Evolutionary conservation across 2,113 vertebrate species (phyloP).

Genomic region (Chlorocebus sabaeus): DNA sequence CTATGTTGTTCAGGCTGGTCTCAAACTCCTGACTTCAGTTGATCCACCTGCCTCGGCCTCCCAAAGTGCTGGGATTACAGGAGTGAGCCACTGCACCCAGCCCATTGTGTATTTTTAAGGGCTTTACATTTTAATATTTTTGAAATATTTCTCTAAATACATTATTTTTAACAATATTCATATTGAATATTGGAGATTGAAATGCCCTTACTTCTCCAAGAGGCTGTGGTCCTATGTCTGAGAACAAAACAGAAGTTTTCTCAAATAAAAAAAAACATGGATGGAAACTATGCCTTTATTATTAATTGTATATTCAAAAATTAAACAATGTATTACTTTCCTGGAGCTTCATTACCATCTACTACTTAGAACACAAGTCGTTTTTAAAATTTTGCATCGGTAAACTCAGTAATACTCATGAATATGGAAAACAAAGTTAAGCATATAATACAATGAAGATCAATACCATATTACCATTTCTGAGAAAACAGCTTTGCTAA

Average conservation of each 20-base stretch:
- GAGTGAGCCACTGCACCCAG: no score
- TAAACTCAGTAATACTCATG: neutral
- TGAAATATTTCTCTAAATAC: neutral
- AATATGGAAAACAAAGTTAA: constrained; percentile 14
- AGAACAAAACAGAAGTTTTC: neutral
- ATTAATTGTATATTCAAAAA: neutral
- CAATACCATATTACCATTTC: constrained; percentile 45
- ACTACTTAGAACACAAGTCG: neutral
- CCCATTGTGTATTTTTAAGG: neutral
- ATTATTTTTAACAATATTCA: neutral
- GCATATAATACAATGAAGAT: neutral
- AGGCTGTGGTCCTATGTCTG: neutral
- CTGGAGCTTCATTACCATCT: neutral
- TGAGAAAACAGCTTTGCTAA: neutral
- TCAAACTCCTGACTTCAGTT: no score
- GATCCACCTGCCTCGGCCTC: no score
- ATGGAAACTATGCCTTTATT: neutral
- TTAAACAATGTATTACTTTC: neutral
- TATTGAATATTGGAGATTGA: neutral
- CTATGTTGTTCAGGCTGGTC: no score
- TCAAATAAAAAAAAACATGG: neutral
- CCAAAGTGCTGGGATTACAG: no score
- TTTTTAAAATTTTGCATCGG: neutral
- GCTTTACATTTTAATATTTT: neutral
- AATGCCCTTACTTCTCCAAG: neutral